Base-by-base conservation (phyloP, 2,888 invertebrate species). In the Amphipoea lucens region DNA sequence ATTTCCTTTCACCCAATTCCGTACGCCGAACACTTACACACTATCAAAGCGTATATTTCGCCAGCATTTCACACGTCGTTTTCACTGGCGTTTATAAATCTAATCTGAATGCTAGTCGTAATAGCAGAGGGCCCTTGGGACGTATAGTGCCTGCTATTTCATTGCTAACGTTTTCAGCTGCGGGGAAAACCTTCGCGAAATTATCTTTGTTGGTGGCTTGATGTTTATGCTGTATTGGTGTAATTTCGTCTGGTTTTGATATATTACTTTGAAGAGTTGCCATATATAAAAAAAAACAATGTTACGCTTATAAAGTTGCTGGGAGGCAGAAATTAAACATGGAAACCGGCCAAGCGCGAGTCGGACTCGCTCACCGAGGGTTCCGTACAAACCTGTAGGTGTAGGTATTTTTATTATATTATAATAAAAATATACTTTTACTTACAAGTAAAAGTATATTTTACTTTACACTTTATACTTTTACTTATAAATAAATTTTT, bases 91-190 rank as follows among this genome's bases (percentile, higher is more conserved):
- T 84, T 90, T 90, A 87, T 91, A 91, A 90, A 92, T 91, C 90
- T 90, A 91, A 91, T 91, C 88, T 90, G 90, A 91, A 92, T 90
- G 89, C 84, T 84, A 77, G 77, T 87, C 83, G 90, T 90, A 89
- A 90, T 90, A 48, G 89, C 87, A 80, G 78, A 90, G 89, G 79
- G 81, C 93, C 87, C 91, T 90, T 68, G 90, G 89, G 91, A 90
- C 54, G 83, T 71, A 72, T 83, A 84, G 84, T 82, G 83, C 78
- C 76, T 82, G 82, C 81, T 86, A 89, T 85, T 84, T 81, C 83
- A 87, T 81, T 81, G 82, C 87, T 74, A 78, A 54, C 80, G 75
- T 66, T 75, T 63, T 72, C 11, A 82, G 60, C 29, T 74, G 57
- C 57, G 54, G 54, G 42, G 63, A 42, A 67, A 88, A 67, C 40